Evolutionary conservation across 2,797 vertebrate genomes (phyloP).

Genomic region (Oceanodroma leucorhoa): DNA sequence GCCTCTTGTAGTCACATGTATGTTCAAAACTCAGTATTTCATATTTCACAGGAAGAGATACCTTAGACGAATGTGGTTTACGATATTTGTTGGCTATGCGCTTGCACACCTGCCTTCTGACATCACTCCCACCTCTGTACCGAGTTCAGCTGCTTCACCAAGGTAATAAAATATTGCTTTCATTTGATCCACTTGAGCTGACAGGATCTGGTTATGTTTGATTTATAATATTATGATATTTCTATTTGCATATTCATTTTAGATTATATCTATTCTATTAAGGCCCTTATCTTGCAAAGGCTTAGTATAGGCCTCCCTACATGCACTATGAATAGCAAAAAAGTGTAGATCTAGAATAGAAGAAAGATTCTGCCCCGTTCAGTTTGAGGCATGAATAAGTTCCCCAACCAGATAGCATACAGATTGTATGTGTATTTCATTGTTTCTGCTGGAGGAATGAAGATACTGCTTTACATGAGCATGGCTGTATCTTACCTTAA

Average conservation of each 20-base stretch:
- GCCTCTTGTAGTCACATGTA: background rate
- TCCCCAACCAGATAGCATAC: background rate
- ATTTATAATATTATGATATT: background rate
- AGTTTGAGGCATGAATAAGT: background rate
- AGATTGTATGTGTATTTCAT: background rate
- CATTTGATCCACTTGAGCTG: background rate
- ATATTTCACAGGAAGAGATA: slow-evolving; percentile 86
- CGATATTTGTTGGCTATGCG: slow-evolving; percentile 95
- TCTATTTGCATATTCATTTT: background rate
- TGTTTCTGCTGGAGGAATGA: background rate
- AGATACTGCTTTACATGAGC: background rate
- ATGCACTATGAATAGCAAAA: background rate
- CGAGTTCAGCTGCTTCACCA: slow-evolving; percentile 97
- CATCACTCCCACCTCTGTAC: slow-evolving; percentile 94
- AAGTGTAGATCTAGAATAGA: background rate
- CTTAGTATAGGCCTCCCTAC: background rate
- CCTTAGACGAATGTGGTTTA: slow-evolving; percentile 94
- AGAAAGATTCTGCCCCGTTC: background rate
- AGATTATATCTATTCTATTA: background rate
- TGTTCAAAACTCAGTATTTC: background rate
- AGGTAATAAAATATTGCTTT: slow-evolving; percentile 76
- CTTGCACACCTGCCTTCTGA: slow-evolving; percentile 94
- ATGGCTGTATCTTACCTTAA: background rate
- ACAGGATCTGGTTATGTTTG: background rate
- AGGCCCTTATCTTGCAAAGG: background rate